Conservation (phyloP, 2,797 vertebrate species). For the Petrocephalus schoutedeni region DNA sequence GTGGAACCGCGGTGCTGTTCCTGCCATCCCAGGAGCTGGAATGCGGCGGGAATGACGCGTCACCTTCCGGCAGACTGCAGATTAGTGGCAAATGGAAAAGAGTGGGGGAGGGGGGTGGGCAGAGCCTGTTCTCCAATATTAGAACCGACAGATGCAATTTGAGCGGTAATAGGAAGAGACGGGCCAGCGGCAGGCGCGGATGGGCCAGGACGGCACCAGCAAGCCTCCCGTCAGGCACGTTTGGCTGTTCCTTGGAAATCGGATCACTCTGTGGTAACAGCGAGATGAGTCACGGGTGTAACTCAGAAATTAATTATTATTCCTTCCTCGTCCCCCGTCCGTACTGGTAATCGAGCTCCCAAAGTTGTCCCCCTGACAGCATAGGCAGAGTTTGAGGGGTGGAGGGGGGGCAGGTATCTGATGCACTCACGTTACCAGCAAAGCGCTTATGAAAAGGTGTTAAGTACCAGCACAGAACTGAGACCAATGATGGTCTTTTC, state of each 20-base stretch:
- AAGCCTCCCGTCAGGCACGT: background rate
- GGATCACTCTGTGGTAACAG: conserved; percentile 45
- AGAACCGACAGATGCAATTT: conserved; percentile 73
- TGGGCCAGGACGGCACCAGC: conserved; percentile 25
- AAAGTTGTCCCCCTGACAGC: conserved; percentile 34
- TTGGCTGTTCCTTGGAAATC: conserved; percentile 45
- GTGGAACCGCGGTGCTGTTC: background rate
- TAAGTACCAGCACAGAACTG: background rate
- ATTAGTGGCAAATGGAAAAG: conserved; percentile 59
- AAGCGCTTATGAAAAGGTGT: background rate
- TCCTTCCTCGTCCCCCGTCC: conserved; percentile 45
- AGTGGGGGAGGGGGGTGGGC: conserved; percentile 49
- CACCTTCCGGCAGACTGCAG: conserved; percentile 60
- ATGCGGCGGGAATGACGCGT: conserved; percentile 54
- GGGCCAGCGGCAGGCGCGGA: conserved; percentile 58
- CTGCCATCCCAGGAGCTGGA: background rate
- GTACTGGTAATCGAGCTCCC: conserved; percentile 57
- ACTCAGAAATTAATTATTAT: conserved; percentile 67
- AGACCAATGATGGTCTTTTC: background rate
- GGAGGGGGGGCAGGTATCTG: background rate
- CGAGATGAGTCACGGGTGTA: conserved; percentile 62
- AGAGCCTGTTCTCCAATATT: conserved; percentile 66
- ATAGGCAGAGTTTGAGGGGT: background rate
- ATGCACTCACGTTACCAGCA: background rate
- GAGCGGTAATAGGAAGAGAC: conserved; percentile 68